phyloP scores from a whole-genome alignment of 2,113 vertebrate species.

The Sapayoa aenigma region DNA sequence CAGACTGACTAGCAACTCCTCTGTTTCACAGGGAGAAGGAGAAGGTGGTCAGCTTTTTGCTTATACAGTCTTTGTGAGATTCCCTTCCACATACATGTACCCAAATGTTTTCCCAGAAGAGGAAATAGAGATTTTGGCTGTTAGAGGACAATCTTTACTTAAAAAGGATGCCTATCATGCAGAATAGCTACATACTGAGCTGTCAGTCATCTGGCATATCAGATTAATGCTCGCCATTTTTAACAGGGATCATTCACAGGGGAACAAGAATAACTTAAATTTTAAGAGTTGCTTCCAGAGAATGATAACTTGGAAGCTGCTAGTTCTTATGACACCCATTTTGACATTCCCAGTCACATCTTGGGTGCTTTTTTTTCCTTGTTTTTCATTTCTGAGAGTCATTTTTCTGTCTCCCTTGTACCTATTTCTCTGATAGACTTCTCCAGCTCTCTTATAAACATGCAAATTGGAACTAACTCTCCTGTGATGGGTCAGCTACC shows the following conservation, averaged over 20 bases:
- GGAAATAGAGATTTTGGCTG: not conserved
- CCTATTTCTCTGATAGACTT: not conserved
- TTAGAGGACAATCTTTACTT: not conserved
- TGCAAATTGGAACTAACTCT: not conserved
- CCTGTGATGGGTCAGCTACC: not conserved
- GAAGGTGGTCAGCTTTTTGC: not conserved
- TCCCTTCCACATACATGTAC: rapidly evolving
- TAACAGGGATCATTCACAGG: not conserved
- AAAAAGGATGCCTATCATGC: not conserved
- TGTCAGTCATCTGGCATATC: not conserved
- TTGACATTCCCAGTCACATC: not conserved
- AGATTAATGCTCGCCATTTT: not conserved
- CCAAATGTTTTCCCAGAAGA: not conserved
- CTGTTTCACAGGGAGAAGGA: not conserved
- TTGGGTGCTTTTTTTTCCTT: not conserved
- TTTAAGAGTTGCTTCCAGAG: not conserved
- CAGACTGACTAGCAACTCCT: not conserved
- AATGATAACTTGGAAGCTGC: not conserved
- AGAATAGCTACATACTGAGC: not conserved
- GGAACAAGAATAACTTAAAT: not conserved
- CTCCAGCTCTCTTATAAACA: not conserved
- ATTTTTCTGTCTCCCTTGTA: not conserved
- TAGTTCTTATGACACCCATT: not conserved
- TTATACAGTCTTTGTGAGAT: not conserved
- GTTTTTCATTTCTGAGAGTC: not conserved